Evolutionary conservation across 2,888 invertebrate genomes (phyloP).

Genomic region (Ctena decussata): DNA sequence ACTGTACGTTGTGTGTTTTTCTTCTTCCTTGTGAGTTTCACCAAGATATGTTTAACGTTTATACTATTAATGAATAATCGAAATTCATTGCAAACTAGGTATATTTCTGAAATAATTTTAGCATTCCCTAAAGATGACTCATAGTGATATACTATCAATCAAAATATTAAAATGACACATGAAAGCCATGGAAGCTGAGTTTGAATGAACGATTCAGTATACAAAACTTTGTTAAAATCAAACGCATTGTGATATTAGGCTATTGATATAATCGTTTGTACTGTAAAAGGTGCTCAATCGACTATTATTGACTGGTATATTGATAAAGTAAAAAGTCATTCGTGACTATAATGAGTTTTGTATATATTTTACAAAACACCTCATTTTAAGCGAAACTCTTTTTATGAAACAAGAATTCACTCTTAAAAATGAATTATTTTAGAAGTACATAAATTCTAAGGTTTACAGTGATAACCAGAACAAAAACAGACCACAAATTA

Average conservation of each 20-base stretch:
- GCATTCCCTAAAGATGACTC: neutral
- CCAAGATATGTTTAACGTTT: too few species aligned
- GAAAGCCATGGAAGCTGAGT: neutral
- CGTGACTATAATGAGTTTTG: neutral
- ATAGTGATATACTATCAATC: neutral
- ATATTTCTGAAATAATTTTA: neutral
- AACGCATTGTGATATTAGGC: neutral
- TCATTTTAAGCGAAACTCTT: too few species aligned
- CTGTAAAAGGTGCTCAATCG: neutral
- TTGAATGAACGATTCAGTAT: neutral
- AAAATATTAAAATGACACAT: neutral
- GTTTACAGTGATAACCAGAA: neutral
- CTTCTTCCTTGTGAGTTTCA: too few species aligned
- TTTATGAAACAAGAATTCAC: neutral
- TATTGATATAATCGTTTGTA: constrained; percentile 1
- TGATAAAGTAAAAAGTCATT: neutral
- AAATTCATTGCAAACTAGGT: neutral
- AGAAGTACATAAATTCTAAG: neutral
- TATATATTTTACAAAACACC: neutral
- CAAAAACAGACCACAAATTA: neutral
- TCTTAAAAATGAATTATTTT: neutral
- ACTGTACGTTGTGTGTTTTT: too few species aligned
- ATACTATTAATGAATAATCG: too few species aligned
- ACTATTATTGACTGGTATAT: neutral
- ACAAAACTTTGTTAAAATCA: neutral